These are phyloP conservation scores for Oxygymnocypris stewartii DNA, from an alignment of 2,113 vertebrate genomes.

Conservation along the genomic window DNA sequence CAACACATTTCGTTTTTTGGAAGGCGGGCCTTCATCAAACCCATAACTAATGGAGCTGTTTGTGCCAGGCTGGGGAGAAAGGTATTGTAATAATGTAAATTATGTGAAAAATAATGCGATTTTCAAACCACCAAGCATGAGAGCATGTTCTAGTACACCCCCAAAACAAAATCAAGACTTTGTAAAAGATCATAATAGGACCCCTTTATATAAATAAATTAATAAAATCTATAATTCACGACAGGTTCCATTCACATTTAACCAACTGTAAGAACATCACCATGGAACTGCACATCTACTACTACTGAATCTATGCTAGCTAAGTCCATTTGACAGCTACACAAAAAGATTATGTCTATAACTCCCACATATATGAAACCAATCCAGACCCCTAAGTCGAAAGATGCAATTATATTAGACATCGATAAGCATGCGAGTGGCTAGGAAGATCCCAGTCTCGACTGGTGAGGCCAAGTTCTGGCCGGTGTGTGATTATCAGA, in stretches of 20 bases:
- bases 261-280: background rate
- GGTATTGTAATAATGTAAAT: too few species aligned
- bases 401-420: slow-evolving; percentile 29
- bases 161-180: too few species aligned
- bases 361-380: background rate
- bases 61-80: too few species aligned
- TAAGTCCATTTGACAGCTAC: background rate
- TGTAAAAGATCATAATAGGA: too few species aligned
- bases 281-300: background rate
- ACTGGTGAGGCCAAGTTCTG: slow-evolving; percentile 16
- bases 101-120: too few species aligned
- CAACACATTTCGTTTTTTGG: too few species aligned
- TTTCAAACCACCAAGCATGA: too few species aligned
- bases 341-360: background rate
- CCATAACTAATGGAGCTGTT: too few species aligned
- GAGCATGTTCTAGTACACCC: too few species aligned
- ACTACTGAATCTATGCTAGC: background rate
- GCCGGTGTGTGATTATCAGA: slow-evolving; percentile 38
- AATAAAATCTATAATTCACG: background rate
- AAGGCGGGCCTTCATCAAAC: too few species aligned
- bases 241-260: background rate
- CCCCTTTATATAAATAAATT: background rate
- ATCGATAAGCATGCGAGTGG: slow-evolving; percentile 31
- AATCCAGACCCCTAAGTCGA: background rate
- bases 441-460: background rate